A percentile compares a stretch with the other conserved stretches of the same genome.
Evolutionary conservation across 2,113 vertebrate species (phyloP).

Genomic region (Bambusicola thoracicus): DNA sequence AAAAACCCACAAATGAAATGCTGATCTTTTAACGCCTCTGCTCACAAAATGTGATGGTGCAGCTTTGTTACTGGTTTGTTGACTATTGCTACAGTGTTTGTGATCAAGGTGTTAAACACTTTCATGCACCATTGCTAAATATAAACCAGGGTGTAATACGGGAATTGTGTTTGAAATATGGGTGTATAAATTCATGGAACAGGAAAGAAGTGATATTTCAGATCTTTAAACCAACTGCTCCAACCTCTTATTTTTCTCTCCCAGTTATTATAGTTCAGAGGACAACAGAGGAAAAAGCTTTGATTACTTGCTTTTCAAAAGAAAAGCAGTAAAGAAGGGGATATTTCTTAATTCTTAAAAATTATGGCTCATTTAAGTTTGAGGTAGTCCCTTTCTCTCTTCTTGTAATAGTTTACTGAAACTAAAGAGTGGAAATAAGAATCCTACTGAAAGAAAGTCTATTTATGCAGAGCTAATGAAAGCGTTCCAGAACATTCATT

Average conservation of each 20-base stretch:
- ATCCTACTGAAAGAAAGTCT: background rate
- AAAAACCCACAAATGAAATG: background rate
- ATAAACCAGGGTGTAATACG: background rate
- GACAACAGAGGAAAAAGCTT: background rate
- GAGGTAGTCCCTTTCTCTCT: background rate
- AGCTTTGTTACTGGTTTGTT: background rate
- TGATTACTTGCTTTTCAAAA: background rate
- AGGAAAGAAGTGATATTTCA: background rate
- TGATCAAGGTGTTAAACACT: background rate
- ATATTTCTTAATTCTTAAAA: background rate
- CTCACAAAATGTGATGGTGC: background rate
- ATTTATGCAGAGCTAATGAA: background rate
- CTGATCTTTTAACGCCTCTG: background rate
- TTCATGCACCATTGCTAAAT: background rate
- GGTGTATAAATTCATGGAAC: background rate
- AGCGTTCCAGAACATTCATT: conserved; percentile 42
- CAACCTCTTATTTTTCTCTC: background rate
- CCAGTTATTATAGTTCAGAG: background rate
- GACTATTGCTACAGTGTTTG: background rate
- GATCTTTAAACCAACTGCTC: background rate
- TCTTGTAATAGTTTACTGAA: background rate
- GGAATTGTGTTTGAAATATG: background rate
- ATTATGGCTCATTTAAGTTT: background rate
- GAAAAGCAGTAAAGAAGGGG: background rate
- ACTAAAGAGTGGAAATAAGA: background rate